Conservation (phyloP, 2,888 invertebrate genomes). For the Asteroscopus sphinx region DNA sequence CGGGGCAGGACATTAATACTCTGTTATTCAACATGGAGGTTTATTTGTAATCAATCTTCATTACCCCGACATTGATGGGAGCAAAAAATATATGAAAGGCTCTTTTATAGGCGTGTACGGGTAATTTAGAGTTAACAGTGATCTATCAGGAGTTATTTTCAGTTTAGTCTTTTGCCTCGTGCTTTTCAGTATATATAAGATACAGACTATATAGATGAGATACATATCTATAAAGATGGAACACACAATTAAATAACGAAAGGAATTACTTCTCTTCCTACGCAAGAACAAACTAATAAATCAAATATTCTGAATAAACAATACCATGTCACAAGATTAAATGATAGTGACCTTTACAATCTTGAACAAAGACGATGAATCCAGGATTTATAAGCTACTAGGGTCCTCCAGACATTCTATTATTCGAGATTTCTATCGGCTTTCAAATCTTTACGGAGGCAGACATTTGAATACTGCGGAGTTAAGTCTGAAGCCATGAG, state of each 20-base stretch:
- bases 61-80: slow-evolving; percentile 40
- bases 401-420: slow-evolving; percentile 39
- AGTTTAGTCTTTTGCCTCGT: not conserved
- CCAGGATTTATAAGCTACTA: slow-evolving; percentile 34
- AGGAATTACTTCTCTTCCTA: not conserved
- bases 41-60: slow-evolving; percentile 55
- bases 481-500: slow-evolving; percentile 50
- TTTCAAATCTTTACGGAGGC: slow-evolving; percentile 44
- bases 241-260: not conserved
- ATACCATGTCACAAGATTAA: slow-evolving; percentile 14
- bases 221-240: not conserved
- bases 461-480: slow-evolving; percentile 55
- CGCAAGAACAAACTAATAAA: slow-evolving; percentile 1
- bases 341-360: slow-evolving; percentile 18
- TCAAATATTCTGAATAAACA: slow-evolving; percentile 14
- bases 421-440: slow-evolving; percentile 46
- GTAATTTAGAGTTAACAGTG: slow-evolving; percentile 28
- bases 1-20: slow-evolving; percentile 33
- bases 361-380: slow-evolving; percentile 31
- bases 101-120: slow-evolving; percentile 37
- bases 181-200: not conserved
- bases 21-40: slow-evolving; percentile 32
- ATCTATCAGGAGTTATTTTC: slow-evolving; percentile 5
- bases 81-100: slow-evolving; percentile 45
- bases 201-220: not conserved